These are phyloP conservation scores for Heterohyrax brucei DNA, from an alignment of 2,797 vertebrate genomes.

Conservation along the genomic window DNA sequence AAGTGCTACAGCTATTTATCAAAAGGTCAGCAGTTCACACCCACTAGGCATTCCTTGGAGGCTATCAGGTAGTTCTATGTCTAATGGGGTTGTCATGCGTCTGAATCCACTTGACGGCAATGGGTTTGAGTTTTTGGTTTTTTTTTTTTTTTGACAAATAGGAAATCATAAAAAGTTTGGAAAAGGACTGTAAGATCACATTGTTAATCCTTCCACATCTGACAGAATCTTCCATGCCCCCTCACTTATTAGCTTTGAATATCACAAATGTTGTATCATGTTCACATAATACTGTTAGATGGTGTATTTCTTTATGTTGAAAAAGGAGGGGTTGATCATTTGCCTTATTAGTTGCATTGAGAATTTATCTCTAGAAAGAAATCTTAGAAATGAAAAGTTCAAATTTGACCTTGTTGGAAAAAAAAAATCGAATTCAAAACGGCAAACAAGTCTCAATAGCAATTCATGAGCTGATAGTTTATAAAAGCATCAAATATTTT, in stretches of 20 bases:
- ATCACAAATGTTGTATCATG: not conserved
- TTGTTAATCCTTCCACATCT: not conserved
- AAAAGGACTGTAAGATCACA: conserved; percentile 58
- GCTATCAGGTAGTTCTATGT: too few relatives aligned
- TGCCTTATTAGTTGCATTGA: conserved; percentile 50
- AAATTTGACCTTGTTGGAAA: not conserved
- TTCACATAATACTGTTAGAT: not conserved
- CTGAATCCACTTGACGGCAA: too few relatives aligned
- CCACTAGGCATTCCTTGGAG: too few relatives aligned
- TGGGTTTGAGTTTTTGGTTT: too few relatives aligned
- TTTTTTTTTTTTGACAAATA: not conserved
- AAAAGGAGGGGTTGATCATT: not conserved
- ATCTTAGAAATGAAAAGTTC: not conserved
- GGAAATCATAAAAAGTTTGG: conserved; percentile 37
- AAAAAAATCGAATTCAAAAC: not conserved
- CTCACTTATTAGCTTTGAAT: conserved; percentile 32
- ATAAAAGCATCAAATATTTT: conserved; percentile 76
- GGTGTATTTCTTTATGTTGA: conserved; percentile 28
- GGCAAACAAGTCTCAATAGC: not conserved
- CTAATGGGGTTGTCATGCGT: too few relatives aligned
- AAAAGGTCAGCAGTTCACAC: too few relatives aligned
- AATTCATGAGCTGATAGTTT: conserved; percentile 21
- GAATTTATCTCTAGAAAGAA: conserved; percentile 37
- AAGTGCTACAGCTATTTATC: too few relatives aligned
- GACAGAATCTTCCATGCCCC: not conserved